These are phyloP conservation scores for Mesembrinibis cayennensis DNA, from an alignment of 2,113 vertebrate species.

Conservation along the genomic window DNA sequence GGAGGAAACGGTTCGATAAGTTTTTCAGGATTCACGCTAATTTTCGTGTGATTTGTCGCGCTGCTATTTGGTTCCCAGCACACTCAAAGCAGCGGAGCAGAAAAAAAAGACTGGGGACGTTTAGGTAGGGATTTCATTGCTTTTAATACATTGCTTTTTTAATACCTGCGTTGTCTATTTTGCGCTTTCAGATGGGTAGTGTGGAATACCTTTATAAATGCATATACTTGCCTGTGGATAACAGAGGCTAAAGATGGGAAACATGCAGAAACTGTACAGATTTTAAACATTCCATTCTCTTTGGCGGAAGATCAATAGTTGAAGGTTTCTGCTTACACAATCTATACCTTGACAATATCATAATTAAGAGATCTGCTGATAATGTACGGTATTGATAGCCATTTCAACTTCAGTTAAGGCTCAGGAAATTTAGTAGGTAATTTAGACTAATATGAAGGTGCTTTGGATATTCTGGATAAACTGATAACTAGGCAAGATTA, in stretches of 20 bases:
- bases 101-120: not conserved
- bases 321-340: not conserved
- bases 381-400: not conserved
- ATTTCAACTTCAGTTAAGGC: not conserved
- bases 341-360: not conserved
- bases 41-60: not conserved
- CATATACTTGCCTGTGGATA: not conserved
- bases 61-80: not conserved
- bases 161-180: not conserved
- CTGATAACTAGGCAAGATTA: not conserved
- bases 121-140: not conserved
- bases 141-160: not conserved
- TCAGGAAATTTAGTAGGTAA: not conserved
- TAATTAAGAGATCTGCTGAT: not conserved
- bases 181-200: not conserved
- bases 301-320: not conserved
- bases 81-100: not conserved
- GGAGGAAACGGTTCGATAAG: constrained; percentile 1
- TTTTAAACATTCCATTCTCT: not conserved
- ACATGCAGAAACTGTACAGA: not conserved
- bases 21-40: not conserved
- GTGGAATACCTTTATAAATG: not conserved
- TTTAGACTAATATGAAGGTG: not conserved
- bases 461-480: not conserved
- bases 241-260: not conserved